A percentile compares a stretch with the other conserved stretches of the same genome.
Evolutionary conservation across 2,797 vertebrate species (phyloP).

Genomic region (Sparidentex hasta): DNA sequence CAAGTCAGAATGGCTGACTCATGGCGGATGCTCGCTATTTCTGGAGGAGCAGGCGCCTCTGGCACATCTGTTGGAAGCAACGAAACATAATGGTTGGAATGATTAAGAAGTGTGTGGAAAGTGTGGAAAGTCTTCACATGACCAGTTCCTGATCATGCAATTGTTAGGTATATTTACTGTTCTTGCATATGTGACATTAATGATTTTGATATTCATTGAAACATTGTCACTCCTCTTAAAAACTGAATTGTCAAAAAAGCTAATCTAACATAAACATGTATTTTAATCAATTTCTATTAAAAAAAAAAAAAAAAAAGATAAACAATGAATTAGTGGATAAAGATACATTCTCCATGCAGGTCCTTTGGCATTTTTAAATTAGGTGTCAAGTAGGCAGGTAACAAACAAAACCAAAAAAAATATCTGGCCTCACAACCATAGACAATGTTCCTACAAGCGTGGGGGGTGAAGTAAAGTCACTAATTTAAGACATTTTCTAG

Average conservation of each 20-base stretch:
- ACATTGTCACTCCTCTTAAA: neutral
- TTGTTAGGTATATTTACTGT: neutral
- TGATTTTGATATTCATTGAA: neutral
- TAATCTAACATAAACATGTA: neutral
- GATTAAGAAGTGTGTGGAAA: too few species aligned
- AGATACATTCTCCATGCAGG: neutral
- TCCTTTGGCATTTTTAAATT: neutral
- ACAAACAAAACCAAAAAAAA: too few species aligned
- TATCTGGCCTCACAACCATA: too few species aligned
- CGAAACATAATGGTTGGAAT: neutral
- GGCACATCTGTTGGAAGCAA: constrained; percentile 90
- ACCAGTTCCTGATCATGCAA: neutral
- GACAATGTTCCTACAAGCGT: too few species aligned
- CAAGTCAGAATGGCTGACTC: constrained; percentile 95
- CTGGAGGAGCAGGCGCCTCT: constrained; percentile 94
- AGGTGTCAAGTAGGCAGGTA: too few species aligned
- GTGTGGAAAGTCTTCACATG: neutral
- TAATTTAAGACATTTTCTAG: neutral
- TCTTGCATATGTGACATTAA: neutral
- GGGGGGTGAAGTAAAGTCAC: neutral
- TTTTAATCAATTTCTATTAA: neutral
- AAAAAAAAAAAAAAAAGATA: neutral
- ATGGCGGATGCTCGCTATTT: constrained; percentile 91
- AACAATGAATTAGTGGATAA: neutral
- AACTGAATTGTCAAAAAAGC: neutral